phyloP scores from a whole-genome alignment of 2,888 invertebrate species.

The Eurytoma adleriae region DNA sequence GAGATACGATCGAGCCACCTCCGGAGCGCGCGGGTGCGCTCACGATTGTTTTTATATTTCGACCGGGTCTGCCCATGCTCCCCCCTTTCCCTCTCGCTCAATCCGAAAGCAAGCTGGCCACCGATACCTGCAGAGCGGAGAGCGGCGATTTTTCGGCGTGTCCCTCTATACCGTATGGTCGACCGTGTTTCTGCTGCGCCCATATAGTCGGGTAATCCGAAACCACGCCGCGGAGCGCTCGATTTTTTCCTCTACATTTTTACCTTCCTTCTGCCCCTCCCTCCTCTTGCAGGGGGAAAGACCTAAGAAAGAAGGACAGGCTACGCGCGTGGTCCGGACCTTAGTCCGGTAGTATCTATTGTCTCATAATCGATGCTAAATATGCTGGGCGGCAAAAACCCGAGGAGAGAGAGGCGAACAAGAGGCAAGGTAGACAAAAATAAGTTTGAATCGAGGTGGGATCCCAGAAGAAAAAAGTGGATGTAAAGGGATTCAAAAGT shows the following conservation, averaged over 20 bases:
- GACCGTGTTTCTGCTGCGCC: constrained; percentile 38
- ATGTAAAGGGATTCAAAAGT: constrained; percentile 19
- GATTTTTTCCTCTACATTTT: constrained; percentile 5
- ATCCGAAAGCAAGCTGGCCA: background rate
- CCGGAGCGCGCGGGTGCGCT: background rate
- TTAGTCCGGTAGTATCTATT: constrained; percentile 69
- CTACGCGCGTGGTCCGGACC: constrained; percentile 39
- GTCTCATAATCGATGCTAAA: constrained; percentile 72
- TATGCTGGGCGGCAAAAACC: constrained; percentile 60
- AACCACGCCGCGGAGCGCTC: constrained; percentile 53
- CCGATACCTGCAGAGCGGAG: constrained; percentile 32
- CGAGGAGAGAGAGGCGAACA: constrained; percentile 4
- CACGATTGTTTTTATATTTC: constrained; percentile 34
- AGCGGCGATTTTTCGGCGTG: constrained; percentile 59
- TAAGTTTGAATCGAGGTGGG: constrained; percentile 14
- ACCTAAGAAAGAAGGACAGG: background rate
- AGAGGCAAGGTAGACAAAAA: constrained; percentile 39
- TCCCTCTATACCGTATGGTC: constrained; percentile 43
- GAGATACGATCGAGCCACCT: constrained; percentile 47
- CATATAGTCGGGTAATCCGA: constrained; percentile 65
- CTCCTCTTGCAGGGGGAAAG: background rate
- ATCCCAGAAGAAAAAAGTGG: constrained; percentile 7
- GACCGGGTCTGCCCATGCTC: background rate
- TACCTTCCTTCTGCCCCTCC: constrained; percentile 56
- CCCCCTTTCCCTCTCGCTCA: background rate